These are phyloP conservation scores for Nebria ingens DNA, from an alignment of 1,140 invertebrate species.

Conservation along the genomic window DNA sequence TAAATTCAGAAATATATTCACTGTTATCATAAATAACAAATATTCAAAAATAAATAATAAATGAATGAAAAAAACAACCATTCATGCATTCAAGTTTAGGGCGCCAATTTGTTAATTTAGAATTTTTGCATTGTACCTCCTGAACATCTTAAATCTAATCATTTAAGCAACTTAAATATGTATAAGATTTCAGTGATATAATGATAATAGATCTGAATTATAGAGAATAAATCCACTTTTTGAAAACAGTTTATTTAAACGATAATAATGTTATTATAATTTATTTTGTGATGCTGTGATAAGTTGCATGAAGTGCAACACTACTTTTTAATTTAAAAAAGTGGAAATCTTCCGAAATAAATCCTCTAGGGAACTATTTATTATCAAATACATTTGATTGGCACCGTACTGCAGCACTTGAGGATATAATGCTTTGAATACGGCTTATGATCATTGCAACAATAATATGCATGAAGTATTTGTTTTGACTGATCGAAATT, in stretches of 20 bases:
- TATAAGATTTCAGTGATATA: background rate
- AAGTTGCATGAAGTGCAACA: background rate
- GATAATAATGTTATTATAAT: no score
- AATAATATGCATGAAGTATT: background rate
- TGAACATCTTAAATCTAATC: no score
- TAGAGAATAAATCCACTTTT: background rate
- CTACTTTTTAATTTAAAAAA: background rate
- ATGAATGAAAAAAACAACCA: no score
- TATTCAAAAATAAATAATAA: no score
- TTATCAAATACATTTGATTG: background rate
- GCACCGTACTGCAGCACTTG: conserved; percentile 8
- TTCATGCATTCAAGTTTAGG: no score
- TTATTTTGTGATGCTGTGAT: no score
- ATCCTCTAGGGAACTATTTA: background rate
- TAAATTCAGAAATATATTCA: no score
- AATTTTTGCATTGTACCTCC: no score
- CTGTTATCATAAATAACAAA: no score
- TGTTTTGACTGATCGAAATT: background rate
- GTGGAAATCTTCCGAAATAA: background rate
- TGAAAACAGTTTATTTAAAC: no score
- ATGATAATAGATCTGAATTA: background rate
- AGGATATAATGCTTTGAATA: background rate
- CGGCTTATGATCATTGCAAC: conserved; percentile 9
- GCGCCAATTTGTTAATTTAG: no score
- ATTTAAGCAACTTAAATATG: no score